These are phyloP conservation scores for Vanessa cardui DNA, from an alignment of 2,888 invertebrate species.

Conservation along the genomic window DNA sequence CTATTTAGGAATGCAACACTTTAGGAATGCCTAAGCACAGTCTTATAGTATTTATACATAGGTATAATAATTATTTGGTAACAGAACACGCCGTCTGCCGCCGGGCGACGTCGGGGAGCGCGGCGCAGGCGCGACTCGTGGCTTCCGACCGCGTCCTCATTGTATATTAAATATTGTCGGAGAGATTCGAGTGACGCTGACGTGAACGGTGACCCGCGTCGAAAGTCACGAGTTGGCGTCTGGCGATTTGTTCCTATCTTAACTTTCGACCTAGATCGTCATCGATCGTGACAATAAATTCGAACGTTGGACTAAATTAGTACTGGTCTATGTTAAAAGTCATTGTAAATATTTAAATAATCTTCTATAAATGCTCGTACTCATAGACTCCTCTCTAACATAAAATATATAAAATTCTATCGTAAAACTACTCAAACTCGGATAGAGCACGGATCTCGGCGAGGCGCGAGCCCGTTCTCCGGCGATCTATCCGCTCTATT, in stretches of 20 bases:
- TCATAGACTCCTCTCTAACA: slow-evolving; percentile 20
- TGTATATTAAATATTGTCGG: background rate
- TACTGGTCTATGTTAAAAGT: slow-evolving; percentile 14
- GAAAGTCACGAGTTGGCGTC: background rate
- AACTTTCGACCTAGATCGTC: background rate
- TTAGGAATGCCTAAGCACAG: slow-evolving; percentile 57
- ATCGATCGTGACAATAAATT: background rate
- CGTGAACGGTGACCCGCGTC: background rate
- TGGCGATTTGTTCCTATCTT: slow-evolving; percentile 5
- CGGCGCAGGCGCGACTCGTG: background rate
- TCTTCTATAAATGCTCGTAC: slow-evolving; percentile 36
- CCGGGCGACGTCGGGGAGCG: background rate
- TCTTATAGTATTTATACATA: slow-evolving; percentile 52
- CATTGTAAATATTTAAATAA: slow-evolving; percentile 26
- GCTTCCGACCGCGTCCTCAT: background rate
- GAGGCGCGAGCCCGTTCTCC: background rate
- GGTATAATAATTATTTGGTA: slow-evolving; percentile 58
- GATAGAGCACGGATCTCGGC: slow-evolving; percentile 1
- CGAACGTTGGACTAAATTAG: slow-evolving; percentile 7
- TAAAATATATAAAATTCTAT: slow-evolving; percentile 7
- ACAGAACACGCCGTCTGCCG: slow-evolving; percentile 38
- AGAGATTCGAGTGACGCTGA: background rate
- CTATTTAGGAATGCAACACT: slow-evolving; percentile 42
- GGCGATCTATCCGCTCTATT: slow-evolving; percentile 42
- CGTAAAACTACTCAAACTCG: slow-evolving; percentile 2